phyloP scores from a whole-genome alignment of 2,888 invertebrate genomes.

The Drosophila nr. fundita region DNA sequence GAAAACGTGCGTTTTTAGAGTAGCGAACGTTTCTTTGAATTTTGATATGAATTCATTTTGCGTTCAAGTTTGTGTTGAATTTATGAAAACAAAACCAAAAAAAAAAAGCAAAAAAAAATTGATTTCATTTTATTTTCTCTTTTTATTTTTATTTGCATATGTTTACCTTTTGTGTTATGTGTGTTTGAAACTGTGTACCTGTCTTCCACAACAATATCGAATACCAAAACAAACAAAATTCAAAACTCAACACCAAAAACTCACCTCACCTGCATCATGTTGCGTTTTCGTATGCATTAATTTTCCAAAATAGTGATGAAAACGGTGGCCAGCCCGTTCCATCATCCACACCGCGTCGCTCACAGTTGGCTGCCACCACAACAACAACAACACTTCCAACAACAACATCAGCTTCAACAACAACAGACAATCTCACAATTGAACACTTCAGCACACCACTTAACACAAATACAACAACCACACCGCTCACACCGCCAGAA shows the following conservation, averaged over 20 bases:
- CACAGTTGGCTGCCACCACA: conserved; percentile 55
- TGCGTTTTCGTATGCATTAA: conserved; percentile 45
- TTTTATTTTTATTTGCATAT: conserved; percentile 72
- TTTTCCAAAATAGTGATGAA: conserved; percentile 71
- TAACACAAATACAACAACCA: conserved; percentile 68
- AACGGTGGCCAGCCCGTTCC: conserved; percentile 66
- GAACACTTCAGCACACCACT: conserved; percentile 75
- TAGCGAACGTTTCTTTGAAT: conserved; percentile 59
- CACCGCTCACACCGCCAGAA: conserved; percentile 77
- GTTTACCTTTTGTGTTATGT: conserved; percentile 74
- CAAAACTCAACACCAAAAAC: conserved; percentile 6
- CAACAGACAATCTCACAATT: conserved; percentile 55
- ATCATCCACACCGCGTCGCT: conserved; percentile 78
- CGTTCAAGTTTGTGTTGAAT: conserved; percentile 58
- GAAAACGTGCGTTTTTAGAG: conserved; percentile 56
- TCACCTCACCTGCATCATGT: conserved; percentile 47
- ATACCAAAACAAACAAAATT: conserved; percentile 7
- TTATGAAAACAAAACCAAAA: conserved; percentile 23
- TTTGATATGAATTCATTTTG: conserved; percentile 26
- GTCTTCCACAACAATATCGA: conserved; percentile 62
- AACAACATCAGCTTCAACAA: conserved; percentile 50
- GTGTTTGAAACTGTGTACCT: conserved; percentile 74
- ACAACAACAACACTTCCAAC: conserved; percentile 27
- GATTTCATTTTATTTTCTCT: conserved; percentile 41
- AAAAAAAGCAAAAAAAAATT: conserved; percentile 4